Percentiles rank a stretch among this genome's conserved stretches.
These are phyloP conservation scores for Platalea minor DNA, from an alignment of 2,797 vertebrate species.

Conservation along the genomic window DNA sequence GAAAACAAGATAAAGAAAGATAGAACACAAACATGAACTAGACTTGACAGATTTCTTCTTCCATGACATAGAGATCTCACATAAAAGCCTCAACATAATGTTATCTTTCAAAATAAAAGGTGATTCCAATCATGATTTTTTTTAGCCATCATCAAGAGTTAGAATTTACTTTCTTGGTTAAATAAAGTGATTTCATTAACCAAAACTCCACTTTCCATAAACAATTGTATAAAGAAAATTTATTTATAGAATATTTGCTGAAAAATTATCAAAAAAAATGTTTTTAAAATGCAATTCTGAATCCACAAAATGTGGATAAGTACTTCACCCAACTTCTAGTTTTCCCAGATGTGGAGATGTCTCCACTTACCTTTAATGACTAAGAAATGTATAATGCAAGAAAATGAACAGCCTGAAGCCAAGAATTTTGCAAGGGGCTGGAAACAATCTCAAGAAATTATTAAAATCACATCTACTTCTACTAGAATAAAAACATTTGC, in stretches of 20 bases:
- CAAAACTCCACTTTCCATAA: background rate
- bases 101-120: background rate
- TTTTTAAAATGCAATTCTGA: background rate
- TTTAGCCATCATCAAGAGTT: background rate
- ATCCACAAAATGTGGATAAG: background rate
- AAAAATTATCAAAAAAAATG: background rate
- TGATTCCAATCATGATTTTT: background rate
- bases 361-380: background rate
- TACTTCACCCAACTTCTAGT: background rate
- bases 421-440: background rate
- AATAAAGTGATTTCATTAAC: background rate
- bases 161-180: background rate
- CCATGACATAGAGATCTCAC: background rate
- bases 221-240: background rate
- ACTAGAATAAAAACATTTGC: background rate
- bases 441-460: slow-evolving; percentile 6
- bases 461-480: background rate
- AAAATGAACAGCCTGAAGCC: background rate
- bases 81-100: background rate
- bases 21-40: background rate
- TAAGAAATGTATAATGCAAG: background rate
- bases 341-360: background rate
- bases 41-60: background rate
- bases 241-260: background rate
- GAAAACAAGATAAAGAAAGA: background rate